These are phyloP conservation scores for Pangasius mekongensis DNA, from an alignment of 2,797 vertebrate genomes.

Conservation along the genomic window DNA sequence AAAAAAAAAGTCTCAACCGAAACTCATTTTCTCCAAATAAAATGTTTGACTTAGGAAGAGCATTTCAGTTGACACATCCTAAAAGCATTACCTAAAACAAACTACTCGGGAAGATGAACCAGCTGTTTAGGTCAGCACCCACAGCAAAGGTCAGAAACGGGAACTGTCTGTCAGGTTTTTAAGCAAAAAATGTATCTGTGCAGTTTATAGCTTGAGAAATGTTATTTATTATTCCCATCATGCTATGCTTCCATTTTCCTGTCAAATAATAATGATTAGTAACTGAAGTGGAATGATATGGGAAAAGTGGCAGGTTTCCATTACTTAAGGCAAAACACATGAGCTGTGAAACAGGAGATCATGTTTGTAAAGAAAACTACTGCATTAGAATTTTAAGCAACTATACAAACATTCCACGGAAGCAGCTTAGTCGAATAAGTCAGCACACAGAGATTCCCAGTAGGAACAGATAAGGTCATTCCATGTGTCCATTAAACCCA, in stretches of 20 bases:
- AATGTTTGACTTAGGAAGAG: slow-evolving; percentile 35
- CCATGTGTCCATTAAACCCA: slow-evolving; percentile 48
- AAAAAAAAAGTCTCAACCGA: slow-evolving; percentile 41
- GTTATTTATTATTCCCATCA: background rate
- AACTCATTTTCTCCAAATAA: slow-evolving; percentile 48
- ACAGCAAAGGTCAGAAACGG: background rate
- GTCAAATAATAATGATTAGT: background rate
- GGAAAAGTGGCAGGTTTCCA: background rate
- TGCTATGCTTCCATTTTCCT: background rate
- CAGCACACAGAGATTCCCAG: slow-evolving; percentile 30
- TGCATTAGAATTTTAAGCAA: background rate
- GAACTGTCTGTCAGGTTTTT: background rate
- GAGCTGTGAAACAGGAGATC: background rate
- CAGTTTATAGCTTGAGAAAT: background rate
- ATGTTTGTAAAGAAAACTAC: background rate
- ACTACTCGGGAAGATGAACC: background rate
- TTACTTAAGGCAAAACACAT: background rate
- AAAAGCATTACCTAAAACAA: slow-evolving; percentile 42
- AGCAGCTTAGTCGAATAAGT: background rate
- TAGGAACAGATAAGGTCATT: slow-evolving; percentile 14
- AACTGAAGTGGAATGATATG: background rate
- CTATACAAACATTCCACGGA: background rate
- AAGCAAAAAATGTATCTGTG: background rate
- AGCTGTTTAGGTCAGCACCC: background rate
- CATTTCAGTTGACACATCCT: slow-evolving; percentile 17